A percentile compares a stretch with the other conserved stretches of the same genome.
Evolutionary conservation across 2,888 invertebrate genomes (phyloP).

Genomic region (Trichogramma evanescens): DNA sequence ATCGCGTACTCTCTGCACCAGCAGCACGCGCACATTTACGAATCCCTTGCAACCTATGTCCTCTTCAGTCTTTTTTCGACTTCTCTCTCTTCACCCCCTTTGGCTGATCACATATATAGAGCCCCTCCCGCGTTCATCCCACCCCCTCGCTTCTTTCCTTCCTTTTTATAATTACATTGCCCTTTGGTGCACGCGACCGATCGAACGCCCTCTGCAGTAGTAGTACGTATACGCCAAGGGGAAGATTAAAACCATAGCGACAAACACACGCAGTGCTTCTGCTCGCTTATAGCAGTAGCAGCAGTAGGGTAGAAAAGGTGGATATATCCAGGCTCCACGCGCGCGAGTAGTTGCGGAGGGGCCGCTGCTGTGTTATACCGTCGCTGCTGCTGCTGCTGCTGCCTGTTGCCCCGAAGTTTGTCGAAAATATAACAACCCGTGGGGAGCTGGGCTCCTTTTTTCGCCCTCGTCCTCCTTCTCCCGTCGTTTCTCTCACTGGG

Average conservation of each 20-base stretch:
- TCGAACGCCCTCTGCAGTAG: no score
- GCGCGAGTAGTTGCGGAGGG: neutral
- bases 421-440: conserved; percentile 12
- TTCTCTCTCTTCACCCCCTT: neutral
- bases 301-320: conserved; percentile 15
- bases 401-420: neutral
- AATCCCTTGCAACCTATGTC: neutral
- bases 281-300: no score
- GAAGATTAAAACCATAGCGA: conserved; percentile 35
- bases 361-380: neutral
- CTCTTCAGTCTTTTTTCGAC: neutral
- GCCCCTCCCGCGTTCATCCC: conserved; percentile 14
- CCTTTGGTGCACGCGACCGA: neutral
- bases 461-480: neutral
- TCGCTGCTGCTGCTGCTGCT: neutral
- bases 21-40: no score
- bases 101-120: neutral
- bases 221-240: conserved; percentile 8
- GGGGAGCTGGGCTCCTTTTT: neutral
- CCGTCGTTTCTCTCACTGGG: neutral
- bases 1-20: no score
- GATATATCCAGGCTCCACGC: neutral
- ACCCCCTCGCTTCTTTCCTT: conserved; percentile 26
- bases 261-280: conserved; percentile 24
- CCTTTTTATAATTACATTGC: conserved; percentile 37